Conservation (phyloP, 1,140 invertebrate genomes). For the Stenopsyche tienmushanensis region DNA sequence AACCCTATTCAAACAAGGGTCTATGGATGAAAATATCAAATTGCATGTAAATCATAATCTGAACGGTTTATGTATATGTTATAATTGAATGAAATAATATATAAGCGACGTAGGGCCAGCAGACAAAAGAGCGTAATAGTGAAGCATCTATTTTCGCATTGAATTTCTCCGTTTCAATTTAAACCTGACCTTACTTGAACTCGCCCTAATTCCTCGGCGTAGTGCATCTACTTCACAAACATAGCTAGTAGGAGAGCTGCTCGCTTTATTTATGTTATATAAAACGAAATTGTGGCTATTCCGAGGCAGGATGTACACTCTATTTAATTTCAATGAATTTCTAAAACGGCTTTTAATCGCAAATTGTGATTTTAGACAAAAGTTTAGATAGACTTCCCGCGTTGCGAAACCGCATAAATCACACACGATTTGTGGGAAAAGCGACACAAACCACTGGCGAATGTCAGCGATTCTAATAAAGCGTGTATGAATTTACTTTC, state of each 20-base stretch:
- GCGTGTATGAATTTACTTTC: no score
- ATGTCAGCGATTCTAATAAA: no score
- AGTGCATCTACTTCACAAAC: slow-evolving; percentile 17
- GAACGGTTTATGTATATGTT: no score
- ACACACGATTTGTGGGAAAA: no score
- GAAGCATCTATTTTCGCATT: not conserved
- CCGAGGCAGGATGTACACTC: slow-evolving; percentile 8
- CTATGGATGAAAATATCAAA: no score
- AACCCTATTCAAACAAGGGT: no score
- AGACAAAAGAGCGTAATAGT: no score
- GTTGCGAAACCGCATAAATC: no score
- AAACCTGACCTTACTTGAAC: slow-evolving; percentile 29
- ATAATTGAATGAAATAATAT: no score
- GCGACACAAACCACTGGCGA: no score
- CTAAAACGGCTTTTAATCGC: not conserved
- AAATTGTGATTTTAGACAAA: not conserved
- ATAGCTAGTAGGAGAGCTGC: not conserved
- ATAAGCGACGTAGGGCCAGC: no score
- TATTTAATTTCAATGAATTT: slow-evolving; percentile 6
- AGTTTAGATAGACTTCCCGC: not conserved
- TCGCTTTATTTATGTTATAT: not conserved
- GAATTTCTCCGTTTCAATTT: slow-evolving; percentile 5
- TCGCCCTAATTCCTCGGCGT: slow-evolving; percentile 21
- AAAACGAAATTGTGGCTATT: not conserved
- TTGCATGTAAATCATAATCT: no score